Evolutionary conservation across 2,113 vertebrate species (phyloP).

Genomic region (Gorsachius goisagi): DNA sequence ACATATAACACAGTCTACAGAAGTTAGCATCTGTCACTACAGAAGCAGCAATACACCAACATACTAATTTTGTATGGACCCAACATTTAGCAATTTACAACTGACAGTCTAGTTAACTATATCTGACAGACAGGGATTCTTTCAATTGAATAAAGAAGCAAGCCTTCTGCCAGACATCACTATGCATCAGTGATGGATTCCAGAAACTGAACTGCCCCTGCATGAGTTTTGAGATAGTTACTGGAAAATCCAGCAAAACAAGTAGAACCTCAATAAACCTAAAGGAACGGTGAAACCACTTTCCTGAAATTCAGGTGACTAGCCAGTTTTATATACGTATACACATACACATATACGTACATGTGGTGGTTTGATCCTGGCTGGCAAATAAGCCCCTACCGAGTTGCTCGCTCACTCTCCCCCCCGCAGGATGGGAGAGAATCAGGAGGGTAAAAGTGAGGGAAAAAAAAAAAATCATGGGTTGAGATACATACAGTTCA

Average conservation of each 20-base stretch:
- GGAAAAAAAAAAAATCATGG: not conserved
- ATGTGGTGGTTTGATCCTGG: not conserved
- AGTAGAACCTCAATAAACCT: not conserved
- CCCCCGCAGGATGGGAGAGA: not conserved
- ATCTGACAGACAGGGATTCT: not conserved
- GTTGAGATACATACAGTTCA: not conserved
- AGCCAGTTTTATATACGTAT: not conserved
- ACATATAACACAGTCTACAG: not conserved
- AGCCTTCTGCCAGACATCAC: not conserved
- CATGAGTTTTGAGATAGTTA: not conserved
- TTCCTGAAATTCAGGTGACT: not conserved
- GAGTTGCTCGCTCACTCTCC: not conserved
- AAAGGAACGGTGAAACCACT: not conserved
- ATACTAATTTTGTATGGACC: not conserved
- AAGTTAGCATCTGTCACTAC: not conserved
- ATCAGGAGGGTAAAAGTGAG: not conserved
- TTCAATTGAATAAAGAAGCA: not conserved
- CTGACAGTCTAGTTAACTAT: not conserved
- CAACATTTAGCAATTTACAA: not conserved
- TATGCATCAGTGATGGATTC: not conserved
- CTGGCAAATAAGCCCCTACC: not conserved
- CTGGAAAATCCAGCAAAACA: not conserved
- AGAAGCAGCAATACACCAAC: not conserved
- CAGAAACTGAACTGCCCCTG: not conserved
- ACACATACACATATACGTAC: fast-evolving